These are phyloP conservation scores for Poecilobothrus nobilitatus DNA, from an alignment of 2,888 invertebrate genomes.

Conservation along the genomic window DNA sequence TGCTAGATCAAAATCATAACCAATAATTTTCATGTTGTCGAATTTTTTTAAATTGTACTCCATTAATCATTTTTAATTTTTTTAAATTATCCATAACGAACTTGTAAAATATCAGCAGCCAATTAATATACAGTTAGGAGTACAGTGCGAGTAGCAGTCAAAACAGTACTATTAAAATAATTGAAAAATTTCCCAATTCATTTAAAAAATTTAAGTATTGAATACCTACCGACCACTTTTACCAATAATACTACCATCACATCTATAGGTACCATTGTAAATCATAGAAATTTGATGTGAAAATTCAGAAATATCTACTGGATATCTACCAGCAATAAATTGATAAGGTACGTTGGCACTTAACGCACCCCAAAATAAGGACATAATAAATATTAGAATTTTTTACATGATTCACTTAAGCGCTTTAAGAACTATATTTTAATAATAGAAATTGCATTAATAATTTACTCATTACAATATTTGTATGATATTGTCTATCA, in stretches of 20 bases:
- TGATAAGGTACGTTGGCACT: too few species aligned
- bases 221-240: too few species aligned
- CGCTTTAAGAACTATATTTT: too few species aligned
- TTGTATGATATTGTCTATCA: too few species aligned
- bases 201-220: too few species aligned
- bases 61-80: background rate
- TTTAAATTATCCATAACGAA: background rate
- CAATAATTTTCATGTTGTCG: background rate
- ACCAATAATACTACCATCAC: slow-evolving; percentile 5
- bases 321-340: slow-evolving; percentile 1
- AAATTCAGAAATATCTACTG: slow-evolving; percentile 11
- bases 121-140: too few species aligned
- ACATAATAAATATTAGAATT: too few species aligned
- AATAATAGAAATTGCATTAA: too few species aligned
- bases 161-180: slow-evolving; percentile 41
- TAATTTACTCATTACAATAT: too few species aligned
- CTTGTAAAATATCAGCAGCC: background rate
- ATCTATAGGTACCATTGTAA: background rate
- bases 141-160: slow-evolving; percentile 51
- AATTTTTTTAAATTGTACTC: background rate
- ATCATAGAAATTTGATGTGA: slow-evolving; percentile 11
- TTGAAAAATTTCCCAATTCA: slow-evolving; percentile 24
- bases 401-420: too few species aligned
- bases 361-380: too few species aligned
- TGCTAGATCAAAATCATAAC: slow-evolving; percentile 42